Percentiles rank a stretch among this genome's conserved stretches.
Evolutionary conservation across 2,113 vertebrate species (phyloP).

Genomic region (Odocoileus virginianus): DNA sequence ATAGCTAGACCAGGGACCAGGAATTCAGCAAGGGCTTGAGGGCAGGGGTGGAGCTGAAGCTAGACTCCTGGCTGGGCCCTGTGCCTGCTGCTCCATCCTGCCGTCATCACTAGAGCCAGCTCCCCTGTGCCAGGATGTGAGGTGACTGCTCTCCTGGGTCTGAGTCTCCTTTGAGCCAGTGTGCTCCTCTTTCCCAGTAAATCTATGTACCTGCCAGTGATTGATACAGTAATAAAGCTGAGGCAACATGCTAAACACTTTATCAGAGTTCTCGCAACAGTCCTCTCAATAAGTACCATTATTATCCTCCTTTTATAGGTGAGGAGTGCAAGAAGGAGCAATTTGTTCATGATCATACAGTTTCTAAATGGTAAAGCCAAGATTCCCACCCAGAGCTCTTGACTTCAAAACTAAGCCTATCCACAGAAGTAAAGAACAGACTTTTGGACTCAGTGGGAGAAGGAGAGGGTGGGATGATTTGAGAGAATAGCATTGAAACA

Average conservation of each 20-base stretch:
- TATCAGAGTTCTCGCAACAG: neutral
- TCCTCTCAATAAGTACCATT: neutral
- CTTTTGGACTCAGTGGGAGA: neutral
- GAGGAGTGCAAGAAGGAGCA: neutral
- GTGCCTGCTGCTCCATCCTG: neutral
- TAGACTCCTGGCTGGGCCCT: neutral
- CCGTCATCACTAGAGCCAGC: neutral
- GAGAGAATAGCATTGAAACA: neutral
- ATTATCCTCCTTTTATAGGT: neutral
- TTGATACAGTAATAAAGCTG: neutral
- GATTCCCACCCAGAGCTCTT: neutral
- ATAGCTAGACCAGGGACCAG: neutral
- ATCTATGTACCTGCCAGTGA: neutral
- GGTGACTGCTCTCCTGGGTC: neutral
- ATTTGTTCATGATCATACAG: neutral
- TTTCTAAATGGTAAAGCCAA: neutral
- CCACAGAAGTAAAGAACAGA: neutral
- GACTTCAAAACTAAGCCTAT: slow-evolving; percentile 1
- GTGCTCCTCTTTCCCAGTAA: neutral
- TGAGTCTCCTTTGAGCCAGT: neutral
- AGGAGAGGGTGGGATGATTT: neutral
- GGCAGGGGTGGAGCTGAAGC: neutral
- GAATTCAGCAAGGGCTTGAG: neutral
- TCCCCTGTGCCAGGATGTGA: neutral
- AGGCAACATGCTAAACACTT: neutral